Evolutionary conservation across 2,113 vertebrate genomes (phyloP).

Genomic region (Alosa alosa): DNA sequence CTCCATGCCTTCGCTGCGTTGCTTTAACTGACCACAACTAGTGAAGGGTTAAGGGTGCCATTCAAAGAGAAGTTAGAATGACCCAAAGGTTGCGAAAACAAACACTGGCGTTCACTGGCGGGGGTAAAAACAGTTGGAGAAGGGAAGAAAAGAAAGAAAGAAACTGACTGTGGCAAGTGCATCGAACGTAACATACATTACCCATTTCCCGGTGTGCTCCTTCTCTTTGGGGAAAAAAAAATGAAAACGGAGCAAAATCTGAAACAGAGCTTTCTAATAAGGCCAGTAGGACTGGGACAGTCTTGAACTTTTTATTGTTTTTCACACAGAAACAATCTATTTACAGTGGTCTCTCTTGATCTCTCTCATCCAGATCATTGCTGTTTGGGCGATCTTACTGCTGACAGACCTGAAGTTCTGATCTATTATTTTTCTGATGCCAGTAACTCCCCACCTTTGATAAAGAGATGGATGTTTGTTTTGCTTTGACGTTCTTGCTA

Average conservation of each 20-base stretch:
- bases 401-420: constrained; percentile 5
- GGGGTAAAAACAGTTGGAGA: not conserved
- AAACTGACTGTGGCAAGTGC: constrained; percentile 6
- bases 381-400: not conserved
- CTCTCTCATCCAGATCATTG: not conserved
- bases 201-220: not conserved
- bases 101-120: not conserved
- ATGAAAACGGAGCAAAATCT: not conserved
- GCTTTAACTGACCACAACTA: constrained; percentile 23
- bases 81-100: constrained; percentile 28
- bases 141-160: constrained; percentile 34
- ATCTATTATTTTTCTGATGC: constrained; percentile 3
- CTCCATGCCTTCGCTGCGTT: constrained; percentile 28
- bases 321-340: constrained; percentile 4
- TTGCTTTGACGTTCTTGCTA: not conserved
- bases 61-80: constrained; percentile 16
- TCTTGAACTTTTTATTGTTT: not conserved
- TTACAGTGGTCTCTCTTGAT: not conserved
- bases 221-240: not conserved
- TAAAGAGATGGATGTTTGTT: constrained; percentile 13
- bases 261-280: constrained; percentile 7
- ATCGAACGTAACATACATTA: not conserved
- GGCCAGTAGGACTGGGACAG: not conserved
- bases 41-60: constrained; percentile 25
- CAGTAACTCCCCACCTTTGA: constrained; percentile 8